Conservation (phyloP, 2,113 vertebrate species). For the Columba livia region DNA sequence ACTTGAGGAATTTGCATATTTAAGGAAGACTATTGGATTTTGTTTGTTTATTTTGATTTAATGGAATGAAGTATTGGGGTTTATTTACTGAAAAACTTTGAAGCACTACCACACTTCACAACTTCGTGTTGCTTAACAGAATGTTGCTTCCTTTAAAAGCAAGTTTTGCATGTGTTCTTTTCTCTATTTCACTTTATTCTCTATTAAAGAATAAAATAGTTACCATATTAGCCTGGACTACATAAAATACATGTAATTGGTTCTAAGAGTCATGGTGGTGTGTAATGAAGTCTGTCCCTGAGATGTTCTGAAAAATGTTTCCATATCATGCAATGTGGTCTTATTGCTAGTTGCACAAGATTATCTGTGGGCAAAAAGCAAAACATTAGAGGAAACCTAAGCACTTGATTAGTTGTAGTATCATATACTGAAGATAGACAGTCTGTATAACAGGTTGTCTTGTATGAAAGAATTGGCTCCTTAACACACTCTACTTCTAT, state of each 20-base stretch:
- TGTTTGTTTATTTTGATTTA: background rate
- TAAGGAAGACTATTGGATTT: background rate
- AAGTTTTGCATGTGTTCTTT: background rate
- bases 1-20: background rate
- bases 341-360: background rate
- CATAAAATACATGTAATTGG: constrained; percentile 54
- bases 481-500: background rate
- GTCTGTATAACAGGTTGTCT: constrained; percentile 4
- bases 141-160: background rate
- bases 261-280: constrained; percentile 14
- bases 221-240: constrained; percentile 53
- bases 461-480: constrained; percentile 8
- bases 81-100: background rate
- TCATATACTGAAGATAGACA: background rate
- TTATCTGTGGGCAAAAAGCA: constrained; percentile 31
- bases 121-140: constrained; percentile 3
- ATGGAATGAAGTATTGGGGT: background rate
- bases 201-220: constrained; percentile 48
- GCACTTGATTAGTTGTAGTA: background rate
- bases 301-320: constrained; percentile 28
- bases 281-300: constrained; percentile 1
- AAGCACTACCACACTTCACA: background rate
- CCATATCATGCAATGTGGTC: background rate
- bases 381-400: background rate
- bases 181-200: constrained; percentile 27